Evolutionary conservation across 1,140 invertebrate genomes (phyloP), one percentile per base, ranked within the genome.

Genomic region (Lepidurus apus): DNA sequence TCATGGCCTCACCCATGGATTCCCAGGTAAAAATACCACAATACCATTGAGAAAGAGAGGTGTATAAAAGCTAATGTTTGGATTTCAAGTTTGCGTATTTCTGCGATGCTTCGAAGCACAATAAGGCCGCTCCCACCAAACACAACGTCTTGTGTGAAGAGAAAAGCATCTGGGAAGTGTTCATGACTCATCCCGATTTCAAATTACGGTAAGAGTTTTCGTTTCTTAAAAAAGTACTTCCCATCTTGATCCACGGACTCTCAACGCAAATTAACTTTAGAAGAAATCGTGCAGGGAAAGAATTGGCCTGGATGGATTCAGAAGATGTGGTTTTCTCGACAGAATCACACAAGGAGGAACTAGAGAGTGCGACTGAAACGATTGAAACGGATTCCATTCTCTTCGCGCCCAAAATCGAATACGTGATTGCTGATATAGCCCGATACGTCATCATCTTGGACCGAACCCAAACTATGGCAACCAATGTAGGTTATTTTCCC

Each of bases 91-190:
- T 74, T 13, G 42, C 42, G 24, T 44, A 81, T 21, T 79, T 82
- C 65, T 82, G 82, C 76, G 82, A 83, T 75, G 80, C 80, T 73
- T 80, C 80, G 21, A 81, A 11, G 75, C 81, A 82, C 80, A 79
- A 81, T 76, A 79, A 79, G 13, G 79, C 77, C 26, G 81, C 80
- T 17, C 82, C 82, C 7, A 82, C 82, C 10, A 80, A 81, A 24
- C 82, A 82, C 78, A 83, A 83, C 75, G 80, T 82, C 34, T 79
- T 81, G 10, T 83, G 82, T 45, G 74, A 78, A 9, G 81, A 81
- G 45, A 79, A 80, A 44, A 82, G 81, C 42, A 79, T 81, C 24
- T 82, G 82, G 82, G 81, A 82, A 74, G 81, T 82, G 42, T 79
- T 83, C 80, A 77, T 80, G 74, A 79, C 79, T 26, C 80, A 80